These are phyloP conservation scores for Dorcus hopei DNA, from an alignment of 2,888 invertebrate species.

Conservation along the genomic window DNA sequence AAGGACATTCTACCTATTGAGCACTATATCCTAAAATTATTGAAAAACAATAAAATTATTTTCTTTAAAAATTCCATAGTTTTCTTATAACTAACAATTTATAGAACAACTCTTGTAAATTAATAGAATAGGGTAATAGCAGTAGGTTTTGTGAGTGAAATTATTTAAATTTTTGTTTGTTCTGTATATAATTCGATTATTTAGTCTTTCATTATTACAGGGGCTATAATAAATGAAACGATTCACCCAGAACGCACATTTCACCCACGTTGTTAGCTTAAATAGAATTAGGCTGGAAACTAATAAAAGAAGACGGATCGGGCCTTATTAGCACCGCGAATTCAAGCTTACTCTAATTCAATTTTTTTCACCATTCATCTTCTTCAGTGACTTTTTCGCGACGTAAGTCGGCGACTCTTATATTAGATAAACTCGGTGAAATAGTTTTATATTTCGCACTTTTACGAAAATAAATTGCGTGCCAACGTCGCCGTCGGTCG, in stretches of 20 bases:
- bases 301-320: conserved; percentile 47
- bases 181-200: too few relatives aligned
- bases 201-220: too few relatives aligned
- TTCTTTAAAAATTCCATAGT: too few relatives aligned
- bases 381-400: conserved; percentile 27
- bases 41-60: too few relatives aligned
- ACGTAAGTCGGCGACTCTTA: conserved; percentile 1
- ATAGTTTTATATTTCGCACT: neutral
- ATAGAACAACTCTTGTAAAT: too few relatives aligned
- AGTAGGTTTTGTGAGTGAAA: too few relatives aligned
- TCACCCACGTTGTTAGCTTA: neutral
- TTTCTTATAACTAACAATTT: too few relatives aligned
- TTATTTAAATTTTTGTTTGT: too few relatives aligned
- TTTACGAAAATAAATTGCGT: neutral
- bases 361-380: conserved; percentile 44
- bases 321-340: conserved; percentile 40
- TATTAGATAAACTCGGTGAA: neutral
- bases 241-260: neutral
- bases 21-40: too few relatives aligned
- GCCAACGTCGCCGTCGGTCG: neutral
- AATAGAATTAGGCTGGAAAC: conserved; percentile 23
- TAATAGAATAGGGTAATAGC: too few relatives aligned
- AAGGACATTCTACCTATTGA: too few relatives aligned
- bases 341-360: conserved; percentile 37
- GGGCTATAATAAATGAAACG: too few relatives aligned